These are phyloP conservation scores for Trichopria drosophilae DNA, from an alignment of 2,888 invertebrate species.

Conservation along the genomic window DNA sequence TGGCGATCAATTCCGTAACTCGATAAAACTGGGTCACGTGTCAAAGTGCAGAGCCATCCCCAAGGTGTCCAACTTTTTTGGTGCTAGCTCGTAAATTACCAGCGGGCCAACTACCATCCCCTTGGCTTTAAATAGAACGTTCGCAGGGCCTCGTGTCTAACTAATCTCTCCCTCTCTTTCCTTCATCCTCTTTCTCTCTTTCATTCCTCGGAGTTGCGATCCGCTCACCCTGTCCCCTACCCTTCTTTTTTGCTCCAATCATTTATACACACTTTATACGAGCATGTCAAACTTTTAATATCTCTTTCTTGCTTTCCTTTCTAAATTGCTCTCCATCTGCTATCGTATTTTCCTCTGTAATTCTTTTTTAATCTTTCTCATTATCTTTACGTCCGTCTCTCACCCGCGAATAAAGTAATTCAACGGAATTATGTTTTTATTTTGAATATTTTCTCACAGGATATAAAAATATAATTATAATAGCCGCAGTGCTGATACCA, in stretches of 20 bases:
- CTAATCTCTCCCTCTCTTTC: conserved; percentile 28
- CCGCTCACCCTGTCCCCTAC: conserved; percentile 3
- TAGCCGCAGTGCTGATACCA: no score
- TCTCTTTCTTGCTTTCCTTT: conserved; percentile 9
- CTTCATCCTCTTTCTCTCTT: not conserved
- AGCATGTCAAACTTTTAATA: conserved; percentile 5
- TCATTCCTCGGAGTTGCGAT: not conserved
- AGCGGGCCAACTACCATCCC: conserved; percentile 46
- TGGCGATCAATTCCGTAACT: conserved; percentile 54
- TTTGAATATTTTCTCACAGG: no score
- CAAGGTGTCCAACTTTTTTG: conserved; percentile 53
- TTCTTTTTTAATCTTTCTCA: no score
- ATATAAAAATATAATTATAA: no score
- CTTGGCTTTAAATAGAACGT: conserved; percentile 55
- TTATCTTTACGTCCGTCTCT: no score
- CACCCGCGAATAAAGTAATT: no score
- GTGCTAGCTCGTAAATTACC: conserved; percentile 56
- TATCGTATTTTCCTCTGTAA: no score
- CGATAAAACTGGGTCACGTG: conserved; percentile 56
- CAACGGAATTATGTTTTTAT: no score
- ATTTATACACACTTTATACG: no score
- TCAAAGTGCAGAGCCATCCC: conserved; percentile 54
- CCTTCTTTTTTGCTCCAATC: conserved; percentile 5
- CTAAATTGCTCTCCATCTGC: no score
- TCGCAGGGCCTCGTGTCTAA: conserved; percentile 47